These are phyloP conservation scores for Clitarchus hookeri DNA, from an alignment of 2,888 invertebrate genomes.

Conservation along the genomic window DNA sequence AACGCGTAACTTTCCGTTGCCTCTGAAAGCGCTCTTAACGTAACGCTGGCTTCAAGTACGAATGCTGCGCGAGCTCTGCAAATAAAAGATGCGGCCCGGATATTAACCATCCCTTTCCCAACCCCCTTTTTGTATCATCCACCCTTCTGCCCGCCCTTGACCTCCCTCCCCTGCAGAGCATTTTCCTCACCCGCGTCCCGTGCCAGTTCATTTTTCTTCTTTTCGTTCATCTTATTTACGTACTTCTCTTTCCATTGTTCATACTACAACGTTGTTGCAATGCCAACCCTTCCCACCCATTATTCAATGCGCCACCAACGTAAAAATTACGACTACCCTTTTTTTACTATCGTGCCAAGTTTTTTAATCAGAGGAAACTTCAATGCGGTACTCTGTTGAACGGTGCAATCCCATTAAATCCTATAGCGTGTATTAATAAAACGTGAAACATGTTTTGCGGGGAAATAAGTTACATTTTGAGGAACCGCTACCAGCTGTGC, in stretches of 20 bases:
- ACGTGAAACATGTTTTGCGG: not conserved
- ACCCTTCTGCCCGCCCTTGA: not conserved
- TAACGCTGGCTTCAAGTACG: too few relatives aligned
- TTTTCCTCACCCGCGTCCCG: not conserved
- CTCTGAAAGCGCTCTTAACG: too few relatives aligned
- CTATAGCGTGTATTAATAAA: not conserved
- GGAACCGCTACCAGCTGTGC: not conserved
- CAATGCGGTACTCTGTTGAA: not conserved
- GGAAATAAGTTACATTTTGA: not conserved
- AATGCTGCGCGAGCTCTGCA: not conserved
- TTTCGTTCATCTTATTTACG: not conserved
- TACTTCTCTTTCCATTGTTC: not conserved
- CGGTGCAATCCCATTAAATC: not conserved
- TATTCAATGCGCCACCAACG: not conserved
- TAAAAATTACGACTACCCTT: not conserved
- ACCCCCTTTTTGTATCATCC: not conserved
- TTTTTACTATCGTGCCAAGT: not conserved
- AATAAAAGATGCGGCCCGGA: slow-evolving; percentile 2
- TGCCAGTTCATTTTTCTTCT: not conserved
- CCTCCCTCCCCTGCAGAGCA: not conserved
- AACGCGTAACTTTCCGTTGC: too few relatives aligned
- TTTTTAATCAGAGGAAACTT: not conserved
- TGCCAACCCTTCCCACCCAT: not conserved
- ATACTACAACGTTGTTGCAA: not conserved
- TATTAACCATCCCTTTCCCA: not conserved